A percentile compares a stretch with the other conserved stretches of the same genome.
These are phyloP conservation scores for Zelostemma sp. DNA, from an alignment of 1,140 invertebrate genomes.

Conservation along the genomic window DNA sequence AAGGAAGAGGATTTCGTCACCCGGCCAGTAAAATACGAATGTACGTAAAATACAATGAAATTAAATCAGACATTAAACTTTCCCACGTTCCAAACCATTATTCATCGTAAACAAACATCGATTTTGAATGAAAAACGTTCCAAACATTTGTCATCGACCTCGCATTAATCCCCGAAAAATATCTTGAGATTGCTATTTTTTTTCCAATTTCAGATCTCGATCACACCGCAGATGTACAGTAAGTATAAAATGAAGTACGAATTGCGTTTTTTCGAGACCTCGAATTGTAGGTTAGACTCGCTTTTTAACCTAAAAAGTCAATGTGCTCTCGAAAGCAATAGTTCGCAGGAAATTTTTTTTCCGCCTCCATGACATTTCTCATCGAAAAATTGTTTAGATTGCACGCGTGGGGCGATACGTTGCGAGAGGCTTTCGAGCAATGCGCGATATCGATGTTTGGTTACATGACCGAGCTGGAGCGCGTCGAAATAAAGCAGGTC, in stretches of 20 bases:
- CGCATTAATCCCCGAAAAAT: neutral
- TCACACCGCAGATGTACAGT: conserved; percentile 98
- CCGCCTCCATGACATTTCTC: neutral
- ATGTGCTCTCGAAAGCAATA: neutral
- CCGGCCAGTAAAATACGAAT: conserved; percentile 78
- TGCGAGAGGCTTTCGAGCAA: conserved; percentile 96
- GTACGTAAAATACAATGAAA: conserved; percentile 68
- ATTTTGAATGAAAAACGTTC: neutral
- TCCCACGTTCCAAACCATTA: no score
- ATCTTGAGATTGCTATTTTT: conserved; percentile 47
- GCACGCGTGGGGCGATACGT: conserved; percentile 90
- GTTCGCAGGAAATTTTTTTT: neutral
- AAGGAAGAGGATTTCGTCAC: conserved; percentile 72
- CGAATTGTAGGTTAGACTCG: conserved; percentile 45
- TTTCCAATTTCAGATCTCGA: conserved; percentile 88
- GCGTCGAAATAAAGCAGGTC: conserved; percentile 84
- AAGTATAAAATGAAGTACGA: conserved; percentile 71
- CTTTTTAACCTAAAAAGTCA: conserved; percentile 55
- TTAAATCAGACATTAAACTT: neutral
- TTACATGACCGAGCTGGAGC: conserved; percentile 95
- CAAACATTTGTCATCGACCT: no score
- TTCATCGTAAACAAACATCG: no score
- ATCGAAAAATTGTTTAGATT: conserved; percentile 74
- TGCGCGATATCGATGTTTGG: conserved; percentile 95
- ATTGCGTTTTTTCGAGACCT: conserved; percentile 10